These are phyloP conservation scores for Balaeniceps rex DNA, from an alignment of 2,113 vertebrate genomes.

Conservation along the genomic window DNA sequence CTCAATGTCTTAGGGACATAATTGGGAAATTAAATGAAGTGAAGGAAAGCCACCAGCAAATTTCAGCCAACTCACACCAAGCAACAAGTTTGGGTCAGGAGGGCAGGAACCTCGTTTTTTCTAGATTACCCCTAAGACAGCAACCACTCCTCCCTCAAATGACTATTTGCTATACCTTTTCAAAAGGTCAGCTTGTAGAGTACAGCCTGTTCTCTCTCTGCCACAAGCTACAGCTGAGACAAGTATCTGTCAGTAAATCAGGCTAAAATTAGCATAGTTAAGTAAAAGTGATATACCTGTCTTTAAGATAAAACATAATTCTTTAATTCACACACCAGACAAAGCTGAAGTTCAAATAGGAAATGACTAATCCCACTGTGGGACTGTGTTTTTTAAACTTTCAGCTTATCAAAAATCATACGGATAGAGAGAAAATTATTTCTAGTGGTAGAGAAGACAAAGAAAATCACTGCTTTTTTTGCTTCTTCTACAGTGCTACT, in stretches of 20 bases:
- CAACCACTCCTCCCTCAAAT: not conserved
- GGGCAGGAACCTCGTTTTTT: not conserved
- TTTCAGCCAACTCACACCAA: not conserved
- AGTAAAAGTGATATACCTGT: not conserved
- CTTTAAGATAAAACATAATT: not conserved
- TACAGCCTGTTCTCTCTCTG: not conserved
- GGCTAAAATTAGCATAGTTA: slow-evolving; percentile 25
- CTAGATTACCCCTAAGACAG: not conserved
- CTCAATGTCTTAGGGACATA: not conserved
- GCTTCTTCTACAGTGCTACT: not conserved
- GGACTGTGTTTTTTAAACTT: not conserved
- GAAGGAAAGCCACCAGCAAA: not conserved
- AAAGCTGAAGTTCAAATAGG: not conserved
- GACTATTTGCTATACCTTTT: slow-evolving; percentile 10
- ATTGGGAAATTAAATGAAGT: not conserved
- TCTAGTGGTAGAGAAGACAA: not conserved
- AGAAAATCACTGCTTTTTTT: not conserved
- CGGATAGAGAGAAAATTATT: not conserved
- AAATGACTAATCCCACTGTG: not conserved
- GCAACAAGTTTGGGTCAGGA: not conserved
- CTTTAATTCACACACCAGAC: not conserved
- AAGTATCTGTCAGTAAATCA: not conserved
- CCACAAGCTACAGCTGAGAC: not conserved
- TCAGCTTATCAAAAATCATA: not conserved
- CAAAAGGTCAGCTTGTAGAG: not conserved